Evolutionary conservation across 1,140 invertebrate genomes (phyloP).

Genomic region (Magallana angulata): DNA sequence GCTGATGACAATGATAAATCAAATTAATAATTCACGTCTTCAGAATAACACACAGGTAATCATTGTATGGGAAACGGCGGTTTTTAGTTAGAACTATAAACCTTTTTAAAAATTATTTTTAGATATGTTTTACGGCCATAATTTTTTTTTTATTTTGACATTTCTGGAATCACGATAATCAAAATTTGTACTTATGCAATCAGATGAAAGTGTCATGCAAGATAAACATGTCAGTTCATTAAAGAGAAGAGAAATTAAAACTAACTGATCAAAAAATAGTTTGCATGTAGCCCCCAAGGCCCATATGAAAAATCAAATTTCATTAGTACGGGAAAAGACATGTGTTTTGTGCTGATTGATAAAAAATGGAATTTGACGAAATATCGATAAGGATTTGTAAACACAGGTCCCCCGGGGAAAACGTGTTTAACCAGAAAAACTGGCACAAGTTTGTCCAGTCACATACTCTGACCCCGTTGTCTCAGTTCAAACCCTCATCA

Average conservation of each 20-base stretch:
- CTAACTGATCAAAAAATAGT: slow-evolving; percentile 1
- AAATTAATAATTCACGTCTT: neutral
- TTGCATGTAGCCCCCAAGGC: neutral
- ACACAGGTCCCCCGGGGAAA: neutral
- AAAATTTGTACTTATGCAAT: slow-evolving; percentile 3
- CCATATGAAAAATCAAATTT: neutral
- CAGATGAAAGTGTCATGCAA: slow-evolving; percentile 23
- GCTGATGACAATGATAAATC: neutral
- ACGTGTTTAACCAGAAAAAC: slow-evolving; percentile 27
- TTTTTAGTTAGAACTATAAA: neutral
- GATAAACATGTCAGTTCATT: slow-evolving; percentile 16
- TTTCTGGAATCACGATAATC: neutral
- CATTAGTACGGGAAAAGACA: neutral
- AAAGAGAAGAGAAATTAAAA: slow-evolving; percentile 30
- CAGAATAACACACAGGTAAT: neutral
- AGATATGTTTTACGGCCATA: no score
- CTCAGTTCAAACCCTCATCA: neutral
- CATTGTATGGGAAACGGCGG: neutral
- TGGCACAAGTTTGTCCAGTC: neutral
- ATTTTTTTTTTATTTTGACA: neutral
- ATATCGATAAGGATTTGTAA: neutral
- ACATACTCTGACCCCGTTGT: no score
- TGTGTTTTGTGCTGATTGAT: slow-evolving; percentile 15
- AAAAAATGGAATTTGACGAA: slow-evolving; percentile 18
- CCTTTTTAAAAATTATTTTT: neutral